phyloP scores from a whole-genome alignment of 2,888 invertebrate species.

The Dione juno region DNA sequence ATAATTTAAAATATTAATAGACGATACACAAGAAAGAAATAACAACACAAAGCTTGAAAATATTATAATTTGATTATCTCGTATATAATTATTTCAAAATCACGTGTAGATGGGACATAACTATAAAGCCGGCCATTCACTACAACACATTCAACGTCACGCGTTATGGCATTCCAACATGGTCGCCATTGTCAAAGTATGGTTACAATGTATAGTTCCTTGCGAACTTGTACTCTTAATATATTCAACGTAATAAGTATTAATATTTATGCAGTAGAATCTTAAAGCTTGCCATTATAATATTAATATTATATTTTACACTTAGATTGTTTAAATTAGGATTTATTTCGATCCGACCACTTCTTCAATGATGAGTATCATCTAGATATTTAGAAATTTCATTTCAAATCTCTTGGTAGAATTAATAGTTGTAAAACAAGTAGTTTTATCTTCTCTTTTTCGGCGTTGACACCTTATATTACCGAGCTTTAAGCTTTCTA shows the following conservation, averaged over 20 bases:
- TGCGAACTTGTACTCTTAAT: constrained; percentile 22
- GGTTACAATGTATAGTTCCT: constrained; percentile 35
- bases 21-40: not conserved
- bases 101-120: constrained; percentile 25
- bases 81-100: constrained; percentile 4
- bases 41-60: not conserved
- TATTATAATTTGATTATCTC: not conserved
- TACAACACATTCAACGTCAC: constrained; percentile 36
- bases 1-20: not conserved
- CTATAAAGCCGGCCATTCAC: constrained; percentile 24
- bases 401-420: not conserved
- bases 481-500: too few species aligned
- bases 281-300: not conserved
- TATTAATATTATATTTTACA: not conserved
- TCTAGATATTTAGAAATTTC: too few species aligned
- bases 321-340: not conserved
- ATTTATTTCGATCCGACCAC: not conserved
- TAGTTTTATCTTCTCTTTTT: too few species aligned
- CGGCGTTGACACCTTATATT: too few species aligned
- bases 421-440: too few species aligned
- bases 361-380: too few species aligned
- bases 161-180: constrained; percentile 57
- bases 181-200: constrained; percentile 49
- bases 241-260: not conserved
- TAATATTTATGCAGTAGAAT: not conserved